A percentile compares a stretch with the other conserved stretches of the same genome.
phyloP scores from a whole-genome alignment of 2,888 invertebrate species.

The Morpho helenor region DNA sequence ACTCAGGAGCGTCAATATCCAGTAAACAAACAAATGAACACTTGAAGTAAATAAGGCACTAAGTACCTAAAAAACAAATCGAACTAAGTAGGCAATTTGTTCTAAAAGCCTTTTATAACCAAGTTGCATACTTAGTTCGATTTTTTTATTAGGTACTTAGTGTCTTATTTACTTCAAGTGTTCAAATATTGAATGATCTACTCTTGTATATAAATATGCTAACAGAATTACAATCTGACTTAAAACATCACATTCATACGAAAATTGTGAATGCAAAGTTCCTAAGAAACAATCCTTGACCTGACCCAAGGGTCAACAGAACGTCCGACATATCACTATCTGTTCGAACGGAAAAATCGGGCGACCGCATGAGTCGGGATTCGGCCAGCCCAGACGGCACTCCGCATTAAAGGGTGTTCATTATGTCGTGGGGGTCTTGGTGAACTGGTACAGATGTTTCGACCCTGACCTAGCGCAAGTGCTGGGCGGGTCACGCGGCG shows the following conservation, averaged over 20 bases:
- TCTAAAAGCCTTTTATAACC: too few species aligned
- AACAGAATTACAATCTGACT: too few species aligned
- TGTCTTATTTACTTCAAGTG: too few species aligned
- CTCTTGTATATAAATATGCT: too few species aligned
- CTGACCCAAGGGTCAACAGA: conserved; percentile 58
- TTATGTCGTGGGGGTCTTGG: conserved; percentile 39
- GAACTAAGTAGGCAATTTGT: too few species aligned
- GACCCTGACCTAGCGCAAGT: conserved; percentile 76
- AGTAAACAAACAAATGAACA: too few species aligned
- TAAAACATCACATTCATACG: background rate
- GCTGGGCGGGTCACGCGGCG: conserved; percentile 70
- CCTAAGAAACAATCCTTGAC: conserved; percentile 50
- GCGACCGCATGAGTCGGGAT: conserved; percentile 48
- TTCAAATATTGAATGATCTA: too few species aligned
- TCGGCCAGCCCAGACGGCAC: conserved; percentile 37
- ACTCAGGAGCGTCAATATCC: too few species aligned
- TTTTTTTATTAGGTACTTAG: too few species aligned
- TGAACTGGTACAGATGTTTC: conserved; percentile 51
- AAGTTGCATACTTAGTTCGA: too few species aligned
- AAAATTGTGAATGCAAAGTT: conserved; percentile 2
- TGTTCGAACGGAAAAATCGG: conserved; percentile 74
- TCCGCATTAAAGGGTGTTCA: conserved; percentile 27
- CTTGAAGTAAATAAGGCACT: too few species aligned
- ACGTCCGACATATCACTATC: conserved; percentile 59
- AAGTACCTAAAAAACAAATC: too few species aligned